A percentile compares a stretch with the other conserved stretches of the same genome.
Conservation (phyloP, 2,113 vertebrate species). For the Rostratula benghalensis region DNA sequence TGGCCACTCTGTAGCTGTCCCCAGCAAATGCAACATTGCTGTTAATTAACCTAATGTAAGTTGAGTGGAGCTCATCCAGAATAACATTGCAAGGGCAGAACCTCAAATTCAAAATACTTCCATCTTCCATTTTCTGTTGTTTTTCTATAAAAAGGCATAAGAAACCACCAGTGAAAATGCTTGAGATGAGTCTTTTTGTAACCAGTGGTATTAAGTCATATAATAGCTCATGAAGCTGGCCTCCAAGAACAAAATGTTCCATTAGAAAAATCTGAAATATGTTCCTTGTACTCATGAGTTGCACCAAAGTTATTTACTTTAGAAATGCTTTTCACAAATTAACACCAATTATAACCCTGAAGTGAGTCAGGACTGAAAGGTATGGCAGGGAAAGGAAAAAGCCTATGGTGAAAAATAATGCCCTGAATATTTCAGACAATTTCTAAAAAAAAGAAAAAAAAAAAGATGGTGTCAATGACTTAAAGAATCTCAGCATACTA, state of each 20-base stretch:
- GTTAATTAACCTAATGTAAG: neutral
- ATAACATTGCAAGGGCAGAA: neutral
- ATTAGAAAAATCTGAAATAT: constrained; percentile 12
- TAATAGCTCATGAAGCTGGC: neutral
- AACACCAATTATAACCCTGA: neutral
- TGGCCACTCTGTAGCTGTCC: neutral
- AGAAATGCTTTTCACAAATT: neutral
- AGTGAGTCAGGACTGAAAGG: neutral
- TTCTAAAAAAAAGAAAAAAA: neutral
- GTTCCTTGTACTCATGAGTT: neutral
- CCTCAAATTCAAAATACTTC: neutral
- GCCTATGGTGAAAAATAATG: neutral
- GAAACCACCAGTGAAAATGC: neutral
- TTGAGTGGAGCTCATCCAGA: neutral
- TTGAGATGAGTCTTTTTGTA: neutral
- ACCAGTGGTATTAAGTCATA: neutral
- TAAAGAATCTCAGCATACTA: neutral
- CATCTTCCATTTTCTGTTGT: neutral
- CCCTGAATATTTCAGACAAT: neutral
- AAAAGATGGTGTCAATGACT: neutral
- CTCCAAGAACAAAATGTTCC: neutral
- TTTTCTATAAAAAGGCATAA: neutral
- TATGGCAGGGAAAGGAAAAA: neutral
- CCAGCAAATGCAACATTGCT: fast-evolving
- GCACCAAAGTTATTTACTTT: neutral